A percentile compares a stretch with the other conserved stretches of the same genome.
Conservation (phyloP, 2,113 vertebrate species). For the Forbesichthys papilliferus region DNA sequence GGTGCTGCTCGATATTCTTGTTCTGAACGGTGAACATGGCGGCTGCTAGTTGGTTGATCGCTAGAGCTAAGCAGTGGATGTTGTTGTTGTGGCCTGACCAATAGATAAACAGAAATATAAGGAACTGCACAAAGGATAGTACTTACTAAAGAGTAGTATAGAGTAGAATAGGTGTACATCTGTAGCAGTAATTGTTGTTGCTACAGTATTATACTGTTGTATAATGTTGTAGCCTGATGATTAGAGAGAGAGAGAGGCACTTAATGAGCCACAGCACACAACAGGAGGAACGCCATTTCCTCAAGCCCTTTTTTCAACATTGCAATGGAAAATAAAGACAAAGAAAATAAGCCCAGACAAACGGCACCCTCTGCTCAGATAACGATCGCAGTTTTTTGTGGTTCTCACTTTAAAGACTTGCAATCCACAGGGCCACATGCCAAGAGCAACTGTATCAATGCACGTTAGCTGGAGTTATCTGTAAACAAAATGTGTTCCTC, state of each 20-base stretch:
- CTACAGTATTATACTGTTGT: neutral
- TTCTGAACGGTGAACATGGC: constrained; percentile 90
- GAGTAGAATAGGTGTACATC: constrained; percentile 1
- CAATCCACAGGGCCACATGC: constrained; percentile 57
- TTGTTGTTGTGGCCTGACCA: constrained; percentile 88
- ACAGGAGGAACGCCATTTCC: constrained; percentile 51
- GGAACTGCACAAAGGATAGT: neutral
- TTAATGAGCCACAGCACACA: constrained; percentile 44
- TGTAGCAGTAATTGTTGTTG: constrained; percentile 30
- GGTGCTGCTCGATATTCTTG: constrained; percentile 89
- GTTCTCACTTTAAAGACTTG: constrained; percentile 46
- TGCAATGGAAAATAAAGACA: constrained; percentile 63
- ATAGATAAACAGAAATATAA: neutral
- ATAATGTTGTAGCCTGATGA: constrained; percentile 5
- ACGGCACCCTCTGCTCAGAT: constrained; percentile 55
- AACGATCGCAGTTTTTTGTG: constrained; percentile 57
- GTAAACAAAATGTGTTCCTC: constrained; percentile 72
- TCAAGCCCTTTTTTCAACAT: constrained; percentile 48
- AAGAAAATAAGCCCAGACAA: constrained; percentile 61
- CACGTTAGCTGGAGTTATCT: constrained; percentile 68
- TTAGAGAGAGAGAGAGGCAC: constrained; percentile 18
- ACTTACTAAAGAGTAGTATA: neutral
- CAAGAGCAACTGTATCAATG: constrained; percentile 64
- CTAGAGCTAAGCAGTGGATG: constrained; percentile 88
- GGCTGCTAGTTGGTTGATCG: constrained; percentile 85